phyloP scores from a whole-genome alignment of 1,140 invertebrate species.

The Achroia grisella region DNA sequence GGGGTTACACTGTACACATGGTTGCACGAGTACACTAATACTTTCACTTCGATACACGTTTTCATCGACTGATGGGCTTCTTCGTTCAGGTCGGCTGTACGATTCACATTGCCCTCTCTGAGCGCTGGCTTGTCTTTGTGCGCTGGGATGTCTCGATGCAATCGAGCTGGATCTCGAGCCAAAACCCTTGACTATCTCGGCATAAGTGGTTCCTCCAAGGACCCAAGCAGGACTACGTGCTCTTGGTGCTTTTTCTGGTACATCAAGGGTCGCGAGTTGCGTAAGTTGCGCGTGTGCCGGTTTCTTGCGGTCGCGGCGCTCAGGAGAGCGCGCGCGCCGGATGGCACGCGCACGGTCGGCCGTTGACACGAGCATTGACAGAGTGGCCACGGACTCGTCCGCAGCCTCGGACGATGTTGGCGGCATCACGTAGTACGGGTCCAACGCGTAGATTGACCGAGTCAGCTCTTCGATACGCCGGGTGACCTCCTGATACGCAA shows the following conservation, averaged over 20 bases:
- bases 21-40: conserved; percentile 14
- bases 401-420: conserved; percentile 36
- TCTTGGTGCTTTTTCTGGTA: conserved; percentile 4
- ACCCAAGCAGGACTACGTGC: conserved; percentile 81
- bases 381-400: conserved; percentile 40
- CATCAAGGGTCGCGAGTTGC: not conserved
- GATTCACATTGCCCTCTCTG: conserved; percentile 1
- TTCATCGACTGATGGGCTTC: not conserved
- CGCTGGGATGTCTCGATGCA: conserved; percentile 27
- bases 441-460: conserved; percentile 80
- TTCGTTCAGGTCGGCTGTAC: not conserved
- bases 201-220: conserved; percentile 83
- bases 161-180: conserved; percentile 53
- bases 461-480: conserved; percentile 80
- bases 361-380: conserved; percentile 54
- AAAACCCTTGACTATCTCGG: conserved; percentile 82
- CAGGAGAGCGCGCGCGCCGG: conserved; percentile 40
- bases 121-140: conserved; percentile 21
- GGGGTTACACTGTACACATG: conserved; percentile 17
- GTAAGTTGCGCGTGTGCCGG: not conserved
- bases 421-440: conserved; percentile 79
- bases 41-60: conserved; percentile 3
- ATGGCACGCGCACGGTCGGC: conserved; percentile 47
- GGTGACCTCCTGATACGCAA: conserved; percentile 82
- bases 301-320: conserved; percentile 16